Evolutionary conservation across 2,113 vertebrate species (phyloP).

Genomic region (Oncorhynchus gorbuscha): DNA sequence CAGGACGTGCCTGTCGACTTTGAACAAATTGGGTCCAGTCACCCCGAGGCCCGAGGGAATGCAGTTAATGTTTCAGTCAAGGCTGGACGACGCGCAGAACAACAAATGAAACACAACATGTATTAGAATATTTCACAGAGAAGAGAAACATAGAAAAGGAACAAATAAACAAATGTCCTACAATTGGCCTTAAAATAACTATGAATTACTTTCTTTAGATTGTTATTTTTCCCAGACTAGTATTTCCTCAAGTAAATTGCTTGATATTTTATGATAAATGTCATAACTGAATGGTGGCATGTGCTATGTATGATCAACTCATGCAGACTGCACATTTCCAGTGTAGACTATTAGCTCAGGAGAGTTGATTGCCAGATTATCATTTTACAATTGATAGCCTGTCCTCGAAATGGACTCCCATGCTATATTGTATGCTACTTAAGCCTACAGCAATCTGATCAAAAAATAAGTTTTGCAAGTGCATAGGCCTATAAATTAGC

Average conservation of each 20-base stretch:
- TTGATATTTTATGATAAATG: background rate
- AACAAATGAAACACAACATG: conserved; percentile 1
- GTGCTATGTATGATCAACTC: background rate
- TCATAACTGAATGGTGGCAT: background rate
- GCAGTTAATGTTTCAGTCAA: conserved; percentile 84
- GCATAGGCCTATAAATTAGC: no score
- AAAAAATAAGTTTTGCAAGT: background rate
- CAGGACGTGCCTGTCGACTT: conserved; percentile 91
- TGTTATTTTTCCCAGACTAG: background rate
- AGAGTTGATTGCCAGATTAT: background rate
- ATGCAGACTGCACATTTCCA: background rate
- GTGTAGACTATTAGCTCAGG: background rate
- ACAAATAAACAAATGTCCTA: background rate
- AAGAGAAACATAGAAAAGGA: background rate
- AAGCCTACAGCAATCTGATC: background rate
- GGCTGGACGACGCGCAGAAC: conserved; percentile 63
- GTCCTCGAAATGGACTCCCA: background rate
- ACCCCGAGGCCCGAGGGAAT: conserved; percentile 80
- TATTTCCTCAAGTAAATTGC: background rate
- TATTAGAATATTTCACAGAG: background rate
- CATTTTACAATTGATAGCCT: background rate
- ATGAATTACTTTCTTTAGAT: background rate
- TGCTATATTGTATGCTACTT: background rate
- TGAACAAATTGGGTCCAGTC: conserved; percentile 85
- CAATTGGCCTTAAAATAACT: background rate